phyloP scores from a whole-genome alignment of 2,888 invertebrate species.

The Drosophila algonquin region DNA sequence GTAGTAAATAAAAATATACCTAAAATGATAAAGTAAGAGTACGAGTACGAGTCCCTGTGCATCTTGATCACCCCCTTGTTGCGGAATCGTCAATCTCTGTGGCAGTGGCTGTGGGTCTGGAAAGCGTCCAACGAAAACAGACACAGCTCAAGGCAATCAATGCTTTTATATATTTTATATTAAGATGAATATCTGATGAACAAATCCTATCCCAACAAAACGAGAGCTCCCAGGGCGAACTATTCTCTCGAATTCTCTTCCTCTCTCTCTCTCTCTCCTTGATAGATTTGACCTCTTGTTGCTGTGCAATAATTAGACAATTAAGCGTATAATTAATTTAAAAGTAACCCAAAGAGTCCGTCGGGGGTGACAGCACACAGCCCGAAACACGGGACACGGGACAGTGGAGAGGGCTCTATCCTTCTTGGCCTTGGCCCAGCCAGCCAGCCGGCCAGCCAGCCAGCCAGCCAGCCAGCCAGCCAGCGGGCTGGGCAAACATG shows the following conservation, averaged over 20 bases:
- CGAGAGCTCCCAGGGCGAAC: slow-evolving; percentile 10
- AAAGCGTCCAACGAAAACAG: slow-evolving; percentile 26
- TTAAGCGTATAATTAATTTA: slow-evolving; percentile 74
- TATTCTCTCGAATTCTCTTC: slow-evolving; percentile 2
- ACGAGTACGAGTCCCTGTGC: no score
- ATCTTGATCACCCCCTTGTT: no score
- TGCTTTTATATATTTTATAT: no score
- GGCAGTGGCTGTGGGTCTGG: no score
- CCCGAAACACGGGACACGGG: background rate
- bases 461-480: background rate
- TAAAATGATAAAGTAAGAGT: no score
- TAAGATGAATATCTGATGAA: no score
- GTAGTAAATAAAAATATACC: no score
- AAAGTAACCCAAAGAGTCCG: slow-evolving; percentile 46
- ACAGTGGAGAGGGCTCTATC: slow-evolving; percentile 10
- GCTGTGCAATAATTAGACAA: slow-evolving; percentile 65
- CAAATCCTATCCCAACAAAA: slow-evolving; percentile 1
- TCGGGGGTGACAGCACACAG: slow-evolving; percentile 4
- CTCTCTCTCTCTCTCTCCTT: background rate
- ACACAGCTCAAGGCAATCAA: slow-evolving; percentile 4
- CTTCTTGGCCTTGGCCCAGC: slow-evolving; percentile 33
- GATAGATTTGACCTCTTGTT: slow-evolving; percentile 10
- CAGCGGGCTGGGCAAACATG: slow-evolving; percentile 22
- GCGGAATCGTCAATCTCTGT: no score
- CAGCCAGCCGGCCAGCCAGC: background rate